Evolutionary conservation across 1,140 invertebrate genomes (phyloP).

Genomic region (Hestina assimilis): DNA sequence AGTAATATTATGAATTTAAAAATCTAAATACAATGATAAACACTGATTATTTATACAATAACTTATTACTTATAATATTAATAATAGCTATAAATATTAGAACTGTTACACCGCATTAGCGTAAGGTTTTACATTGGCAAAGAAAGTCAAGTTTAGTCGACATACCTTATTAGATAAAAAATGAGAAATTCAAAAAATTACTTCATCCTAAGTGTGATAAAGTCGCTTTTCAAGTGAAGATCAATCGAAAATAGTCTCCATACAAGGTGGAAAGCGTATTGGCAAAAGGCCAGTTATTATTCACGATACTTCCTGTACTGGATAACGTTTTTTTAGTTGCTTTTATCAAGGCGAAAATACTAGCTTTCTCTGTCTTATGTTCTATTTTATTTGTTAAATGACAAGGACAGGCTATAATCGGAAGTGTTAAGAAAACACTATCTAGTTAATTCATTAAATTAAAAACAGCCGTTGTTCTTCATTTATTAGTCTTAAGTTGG

Average conservation of each 20-base stretch:
- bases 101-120: conserved; percentile 40
- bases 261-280: conserved; percentile 31
- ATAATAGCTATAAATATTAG: conserved; percentile 9
- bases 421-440: not conserved
- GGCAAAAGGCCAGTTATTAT: conserved; percentile 42
- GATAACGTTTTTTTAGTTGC: conserved; percentile 34
- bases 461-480: no score
- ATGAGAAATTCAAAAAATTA: not conserved
- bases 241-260: conserved; percentile 23
- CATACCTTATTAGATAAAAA: conserved; percentile 15
- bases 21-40: no score
- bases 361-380: conserved; percentile 19
- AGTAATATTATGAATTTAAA: no score
- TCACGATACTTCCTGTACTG: conserved; percentile 39
- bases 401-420: conserved; percentile 10
- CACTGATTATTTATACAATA: not conserved
- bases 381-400: not conserved
- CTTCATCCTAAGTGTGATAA: conserved; percentile 4
- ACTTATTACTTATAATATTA: not conserved
- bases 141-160: conserved; percentile 30
- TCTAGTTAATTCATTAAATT: conserved; percentile 1
- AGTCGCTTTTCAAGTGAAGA: conserved; percentile 16
- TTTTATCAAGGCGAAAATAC: conserved; percentile 16
- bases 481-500: no score
- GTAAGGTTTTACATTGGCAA: conserved; percentile 39